Evolutionary conservation across 2,888 invertebrate species (phyloP), one percentile per base, ranked within the genome.

Genomic region (Nomada goodeniana): DNA sequence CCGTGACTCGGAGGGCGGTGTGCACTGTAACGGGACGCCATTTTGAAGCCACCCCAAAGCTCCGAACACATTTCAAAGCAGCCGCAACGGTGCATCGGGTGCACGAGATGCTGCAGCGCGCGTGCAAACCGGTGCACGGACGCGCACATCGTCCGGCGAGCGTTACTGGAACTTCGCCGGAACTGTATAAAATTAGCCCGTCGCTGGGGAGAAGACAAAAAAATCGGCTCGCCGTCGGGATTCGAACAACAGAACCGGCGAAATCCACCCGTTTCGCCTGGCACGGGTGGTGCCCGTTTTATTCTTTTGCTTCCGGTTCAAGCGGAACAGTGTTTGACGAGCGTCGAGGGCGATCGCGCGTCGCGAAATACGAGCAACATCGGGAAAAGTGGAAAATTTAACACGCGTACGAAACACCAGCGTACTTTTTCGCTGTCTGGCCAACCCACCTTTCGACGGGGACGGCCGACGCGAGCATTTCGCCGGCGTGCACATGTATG

Each of bases 1-100:
- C 36, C 20, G 42, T n/a, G 55, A 61, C 29, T 13, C 26, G 72
- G 60, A 44, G 50, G 55, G n/a, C 23, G 44, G 63, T n/a, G 63
- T 71, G 71, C 61, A 55, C 57, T 2, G 65, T 36, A 18, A 50
- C 61, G 55, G 71, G 80, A 78, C 88, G 87, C 87, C 88, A 88
- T 88, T 88, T 88, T 88, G 84, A 75, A 78, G 83, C 80, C 82
- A 78, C 52, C 79, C 78, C 76, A 84, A 80, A 82, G 75, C 76
- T 76, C 61, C 74, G 75, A 75, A 77, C 80, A 36, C 74, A 53
- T 52, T 75, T 76, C 80, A 70, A 71, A 65, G 79, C 76, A 18
- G 50, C 75, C 50, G 15, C 65, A 59, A 29, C 63, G 74, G 59
- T 73, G 68, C 70, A 65, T 80, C 76, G 70, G 73, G 69, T 76